Evolutionary conservation across 2,113 vertebrate species (phyloP).

Genomic region (Microcebus jonahi): DNA sequence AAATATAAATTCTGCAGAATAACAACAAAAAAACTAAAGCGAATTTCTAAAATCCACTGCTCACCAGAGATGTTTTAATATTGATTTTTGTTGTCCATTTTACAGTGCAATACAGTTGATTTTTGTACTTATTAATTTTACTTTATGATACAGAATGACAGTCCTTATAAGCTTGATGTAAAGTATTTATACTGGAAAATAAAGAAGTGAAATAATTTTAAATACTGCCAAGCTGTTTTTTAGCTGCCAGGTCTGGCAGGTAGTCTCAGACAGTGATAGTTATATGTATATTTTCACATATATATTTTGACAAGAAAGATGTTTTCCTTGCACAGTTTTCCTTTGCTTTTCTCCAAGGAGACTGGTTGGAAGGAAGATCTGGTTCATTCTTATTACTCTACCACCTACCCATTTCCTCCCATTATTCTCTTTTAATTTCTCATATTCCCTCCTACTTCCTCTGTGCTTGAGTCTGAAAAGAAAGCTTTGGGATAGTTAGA

Average conservation of each 20-base stretch:
- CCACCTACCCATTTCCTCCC: neutral
- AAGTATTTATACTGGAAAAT: conserved; percentile 20
- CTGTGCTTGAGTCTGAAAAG: neutral
- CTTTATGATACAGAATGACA: conserved; percentile 13
- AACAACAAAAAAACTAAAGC: neutral
- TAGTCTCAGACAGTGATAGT: neutral
- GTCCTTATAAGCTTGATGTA: neutral
- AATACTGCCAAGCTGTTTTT: neutral
- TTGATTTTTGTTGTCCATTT: neutral
- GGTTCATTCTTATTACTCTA: neutral
- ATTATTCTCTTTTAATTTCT: neutral
- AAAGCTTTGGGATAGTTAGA: conserved; percentile 7
- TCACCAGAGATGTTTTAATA: neutral
- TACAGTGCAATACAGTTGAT: neutral
- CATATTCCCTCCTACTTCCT: neutral
- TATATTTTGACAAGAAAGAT: conserved; percentile 9
- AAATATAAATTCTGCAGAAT: conserved; percentile 19
- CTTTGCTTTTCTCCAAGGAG: neutral
- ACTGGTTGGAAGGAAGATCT: neutral
- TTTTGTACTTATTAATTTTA: conserved; percentile 26
- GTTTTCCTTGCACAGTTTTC: neutral
- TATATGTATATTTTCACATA: neutral
- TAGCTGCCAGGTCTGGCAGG: neutral
- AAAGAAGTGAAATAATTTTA: neutral
- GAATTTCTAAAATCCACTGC: conserved; percentile 9